Conservation (phyloP, 2,797 vertebrate genomes). For the Calcarius lapponicus region DNA sequence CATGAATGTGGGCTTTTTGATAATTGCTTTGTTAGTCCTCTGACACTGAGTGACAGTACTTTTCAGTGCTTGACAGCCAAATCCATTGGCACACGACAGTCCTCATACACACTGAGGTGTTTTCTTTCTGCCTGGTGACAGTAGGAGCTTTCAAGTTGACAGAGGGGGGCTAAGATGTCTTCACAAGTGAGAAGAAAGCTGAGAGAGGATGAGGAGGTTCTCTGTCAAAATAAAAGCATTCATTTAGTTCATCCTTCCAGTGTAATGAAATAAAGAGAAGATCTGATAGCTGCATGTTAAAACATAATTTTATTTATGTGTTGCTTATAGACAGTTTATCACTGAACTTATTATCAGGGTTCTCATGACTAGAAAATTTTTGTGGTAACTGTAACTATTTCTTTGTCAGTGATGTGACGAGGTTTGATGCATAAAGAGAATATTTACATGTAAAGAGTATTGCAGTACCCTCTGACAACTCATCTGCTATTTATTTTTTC, state of each 20-base stretch:
- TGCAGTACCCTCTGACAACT: not conserved
- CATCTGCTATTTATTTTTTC: not conserved
- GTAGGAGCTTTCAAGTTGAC: conserved; percentile 77
- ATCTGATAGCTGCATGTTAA: conserved; percentile 45
- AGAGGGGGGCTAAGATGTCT: conserved; percentile 68
- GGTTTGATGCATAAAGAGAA: not conserved
- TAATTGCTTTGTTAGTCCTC: conserved; percentile 80
- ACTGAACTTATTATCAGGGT: conserved; percentile 35
- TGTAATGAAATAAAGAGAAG: conserved; percentile 34
- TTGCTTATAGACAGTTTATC: conserved; percentile 52
- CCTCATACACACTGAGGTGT: conserved; percentile 62
- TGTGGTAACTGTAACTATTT: not conserved
- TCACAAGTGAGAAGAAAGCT: conserved; percentile 74
- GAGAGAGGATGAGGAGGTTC: conserved; percentile 54
- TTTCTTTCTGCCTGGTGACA: conserved; percentile 77
- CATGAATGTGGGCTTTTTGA: conserved; percentile 60
- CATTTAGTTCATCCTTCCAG: conserved; percentile 57
- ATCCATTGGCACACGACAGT: conserved; percentile 74
- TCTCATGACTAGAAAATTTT: not conserved
- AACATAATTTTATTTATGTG: conserved; percentile 46
- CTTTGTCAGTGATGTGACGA: not conserved
- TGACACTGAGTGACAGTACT: conserved; percentile 79
- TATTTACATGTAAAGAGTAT: not conserved
- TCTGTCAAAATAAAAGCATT: conserved; percentile 77
- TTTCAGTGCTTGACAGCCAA: conserved; percentile 76